Conservation (phyloP, 2,888 invertebrate genomes). For the Yponomeuta cagnagella region DNA sequence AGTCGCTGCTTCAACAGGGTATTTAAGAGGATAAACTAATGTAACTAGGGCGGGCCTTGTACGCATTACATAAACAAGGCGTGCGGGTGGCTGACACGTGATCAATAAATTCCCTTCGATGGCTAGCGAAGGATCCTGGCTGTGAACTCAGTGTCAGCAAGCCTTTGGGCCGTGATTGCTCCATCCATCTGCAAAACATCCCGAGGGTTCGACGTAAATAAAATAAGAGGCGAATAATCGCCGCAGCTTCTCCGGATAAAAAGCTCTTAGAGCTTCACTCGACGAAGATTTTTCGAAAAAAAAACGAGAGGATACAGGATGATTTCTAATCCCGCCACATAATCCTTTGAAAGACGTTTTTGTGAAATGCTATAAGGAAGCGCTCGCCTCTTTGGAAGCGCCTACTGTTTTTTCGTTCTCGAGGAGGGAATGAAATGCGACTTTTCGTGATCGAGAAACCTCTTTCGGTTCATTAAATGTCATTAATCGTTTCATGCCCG, state of each 20-base stretch:
- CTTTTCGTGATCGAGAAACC: slow-evolving; percentile 10
- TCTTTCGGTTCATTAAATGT: slow-evolving; percentile 9
- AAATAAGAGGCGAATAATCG: slow-evolving; percentile 56
- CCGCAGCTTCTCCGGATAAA: slow-evolving; percentile 27
- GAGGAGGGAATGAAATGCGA: slow-evolving; percentile 8
- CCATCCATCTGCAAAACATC: slow-evolving; percentile 57
- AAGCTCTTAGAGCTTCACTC: slow-evolving; percentile 25
- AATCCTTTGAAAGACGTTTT: slow-evolving; percentile 8
- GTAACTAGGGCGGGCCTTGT: slow-evolving; percentile 14
- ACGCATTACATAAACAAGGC: slow-evolving; percentile 48
- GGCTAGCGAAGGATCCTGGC: slow-evolving; percentile 40
- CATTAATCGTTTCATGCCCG: slow-evolving; percentile 15
- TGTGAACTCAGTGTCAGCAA: slow-evolving; percentile 33
- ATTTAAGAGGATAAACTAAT: slow-evolving; percentile 8
- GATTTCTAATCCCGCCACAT: slow-evolving; percentile 3
- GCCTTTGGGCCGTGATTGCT: slow-evolving; percentile 48
- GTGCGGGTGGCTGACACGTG: slow-evolving; percentile 56
- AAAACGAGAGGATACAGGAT: slow-evolving; percentile 16
- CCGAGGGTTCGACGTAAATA: slow-evolving; percentile 48
- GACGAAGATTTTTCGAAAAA: slow-evolving; percentile 16
- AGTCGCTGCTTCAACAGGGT: not conserved
- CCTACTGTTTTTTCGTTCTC: slow-evolving; percentile 10
- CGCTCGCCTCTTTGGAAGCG: not conserved
- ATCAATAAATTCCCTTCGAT: slow-evolving; percentile 58
- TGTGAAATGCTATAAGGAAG: slow-evolving; percentile 5